A percentile compares a stretch with the other conserved stretches of the same genome.
Conservation (phyloP, 1,140 invertebrate genomes). For the Pararge aegeria region DNA sequence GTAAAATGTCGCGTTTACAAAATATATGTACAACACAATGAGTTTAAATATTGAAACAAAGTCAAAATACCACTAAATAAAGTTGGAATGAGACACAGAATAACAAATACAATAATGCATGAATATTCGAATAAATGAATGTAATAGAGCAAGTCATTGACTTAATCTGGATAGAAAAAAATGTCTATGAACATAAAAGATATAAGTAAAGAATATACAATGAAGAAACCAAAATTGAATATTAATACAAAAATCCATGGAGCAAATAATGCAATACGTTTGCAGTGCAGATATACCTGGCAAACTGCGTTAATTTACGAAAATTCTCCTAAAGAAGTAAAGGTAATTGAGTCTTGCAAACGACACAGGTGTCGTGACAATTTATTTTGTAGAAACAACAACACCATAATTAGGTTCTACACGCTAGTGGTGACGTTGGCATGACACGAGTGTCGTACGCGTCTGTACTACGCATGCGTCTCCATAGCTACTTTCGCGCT, state of each 20-base stretch:
- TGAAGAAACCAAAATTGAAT: neutral
- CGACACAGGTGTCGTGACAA: no score
- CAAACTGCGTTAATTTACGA: no score
- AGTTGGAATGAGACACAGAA: slow-evolving; percentile 67
- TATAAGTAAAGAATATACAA: neutral
- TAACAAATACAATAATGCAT: slow-evolving; percentile 31
- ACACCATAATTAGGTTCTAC: no score
- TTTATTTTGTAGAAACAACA: no score
- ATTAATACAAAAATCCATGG: slow-evolving; percentile 15
- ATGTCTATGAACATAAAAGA: neutral
- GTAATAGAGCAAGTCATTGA: neutral
- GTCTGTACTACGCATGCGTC: no score
- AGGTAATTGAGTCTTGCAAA: no score
- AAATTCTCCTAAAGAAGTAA: no score
- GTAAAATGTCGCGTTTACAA: slow-evolving; percentile 46
- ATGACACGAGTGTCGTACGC: no score
- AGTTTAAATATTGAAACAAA: slow-evolving; percentile 32
- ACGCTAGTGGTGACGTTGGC: no score
- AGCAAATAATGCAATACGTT: neutral
- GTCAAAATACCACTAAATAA: slow-evolving; percentile 51
- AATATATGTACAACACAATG: slow-evolving; percentile 55
- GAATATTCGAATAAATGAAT: neutral
- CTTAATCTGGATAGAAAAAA: neutral
- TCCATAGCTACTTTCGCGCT: no score
- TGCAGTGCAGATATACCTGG: neutral